A percentile compares a stretch with the other conserved stretches of the same genome.
phyloP scores from a whole-genome alignment of 2,113 vertebrate species.

The Oriolus oriolus region DNA sequence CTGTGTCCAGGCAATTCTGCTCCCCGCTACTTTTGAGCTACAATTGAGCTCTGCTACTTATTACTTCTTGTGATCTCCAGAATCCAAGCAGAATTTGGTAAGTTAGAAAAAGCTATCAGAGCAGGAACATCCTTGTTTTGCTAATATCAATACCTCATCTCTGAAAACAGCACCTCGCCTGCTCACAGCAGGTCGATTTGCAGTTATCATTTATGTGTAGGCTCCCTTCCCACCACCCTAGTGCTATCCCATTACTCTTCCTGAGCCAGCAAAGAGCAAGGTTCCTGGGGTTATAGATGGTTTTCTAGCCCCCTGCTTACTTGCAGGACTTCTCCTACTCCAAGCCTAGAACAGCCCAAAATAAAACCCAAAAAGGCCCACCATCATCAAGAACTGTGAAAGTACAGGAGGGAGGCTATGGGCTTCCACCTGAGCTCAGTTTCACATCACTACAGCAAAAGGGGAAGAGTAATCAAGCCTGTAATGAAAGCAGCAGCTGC shows the following conservation, averaged over 20 bases:
- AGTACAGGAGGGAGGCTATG: background rate
- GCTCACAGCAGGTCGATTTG: accelerated
- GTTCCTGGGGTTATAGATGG: background rate
- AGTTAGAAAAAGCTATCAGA: background rate
- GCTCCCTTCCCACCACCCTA: background rate
- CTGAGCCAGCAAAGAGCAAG: background rate
- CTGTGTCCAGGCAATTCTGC: background rate
- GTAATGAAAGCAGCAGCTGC: background rate
- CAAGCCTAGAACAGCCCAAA: background rate
- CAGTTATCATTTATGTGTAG: background rate
- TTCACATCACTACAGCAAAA: background rate
- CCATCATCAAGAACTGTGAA: background rate
- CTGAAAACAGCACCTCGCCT: background rate
- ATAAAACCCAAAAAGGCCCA: background rate
- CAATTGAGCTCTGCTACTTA: background rate
- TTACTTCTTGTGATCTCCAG: background rate
- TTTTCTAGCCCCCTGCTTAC: background rate
- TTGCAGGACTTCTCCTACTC: background rate
- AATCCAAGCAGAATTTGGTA: background rate
- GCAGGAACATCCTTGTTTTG: background rate
- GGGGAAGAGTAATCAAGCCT: background rate
- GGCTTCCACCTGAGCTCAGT: background rate
- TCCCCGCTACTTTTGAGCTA: background rate
- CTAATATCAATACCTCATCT: background rate
- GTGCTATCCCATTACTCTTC: background rate